Conservation (phyloP, 2,888 invertebrate species). For the Matsumyia berberina region DNA sequence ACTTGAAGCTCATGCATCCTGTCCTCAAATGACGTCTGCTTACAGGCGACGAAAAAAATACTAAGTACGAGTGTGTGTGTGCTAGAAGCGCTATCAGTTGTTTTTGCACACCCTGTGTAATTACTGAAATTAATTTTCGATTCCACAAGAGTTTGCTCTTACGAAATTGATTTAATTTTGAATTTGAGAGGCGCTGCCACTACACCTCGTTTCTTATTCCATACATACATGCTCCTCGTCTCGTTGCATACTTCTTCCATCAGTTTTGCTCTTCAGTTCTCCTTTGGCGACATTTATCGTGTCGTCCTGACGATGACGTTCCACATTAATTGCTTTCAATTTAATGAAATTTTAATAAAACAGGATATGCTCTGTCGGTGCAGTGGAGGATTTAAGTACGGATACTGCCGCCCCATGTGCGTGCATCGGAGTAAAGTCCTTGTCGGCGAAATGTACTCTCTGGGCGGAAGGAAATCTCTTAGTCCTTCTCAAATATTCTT, state of each 20-base stretch:
- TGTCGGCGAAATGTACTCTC: not conserved
- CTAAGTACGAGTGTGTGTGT: not conserved
- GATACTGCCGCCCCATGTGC: not conserved
- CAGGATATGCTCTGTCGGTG: constrained; percentile 62
- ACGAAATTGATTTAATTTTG: constrained; percentile 71
- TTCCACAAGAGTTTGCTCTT: constrained; percentile 59
- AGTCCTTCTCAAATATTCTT: constrained; percentile 36
- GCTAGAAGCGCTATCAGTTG: not conserved
- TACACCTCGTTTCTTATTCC: not conserved
- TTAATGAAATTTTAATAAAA: constrained; percentile 83
- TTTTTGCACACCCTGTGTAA: constrained; percentile 28
- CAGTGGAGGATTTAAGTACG: constrained; percentile 7
- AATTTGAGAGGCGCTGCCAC: constrained; percentile 27
- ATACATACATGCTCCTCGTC: too few species aligned
- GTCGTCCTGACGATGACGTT: constrained; percentile 62
- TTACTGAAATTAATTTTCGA: constrained; percentile 68
- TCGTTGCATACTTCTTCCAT: not conserved
- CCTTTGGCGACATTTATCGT: constrained; percentile 8
- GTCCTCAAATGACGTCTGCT: constrained; percentile 1
- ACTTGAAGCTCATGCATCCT: not conserved
- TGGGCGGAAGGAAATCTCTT: constrained; percentile 46
- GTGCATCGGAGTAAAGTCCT: constrained; percentile 21
- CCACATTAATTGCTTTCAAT: constrained; percentile 81
- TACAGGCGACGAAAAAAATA: constrained; percentile 10
- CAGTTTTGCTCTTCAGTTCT: not conserved